phyloP scores from a whole-genome alignment of 2,888 invertebrate genomes.

The Phytoseiulus persimilis region DNA sequence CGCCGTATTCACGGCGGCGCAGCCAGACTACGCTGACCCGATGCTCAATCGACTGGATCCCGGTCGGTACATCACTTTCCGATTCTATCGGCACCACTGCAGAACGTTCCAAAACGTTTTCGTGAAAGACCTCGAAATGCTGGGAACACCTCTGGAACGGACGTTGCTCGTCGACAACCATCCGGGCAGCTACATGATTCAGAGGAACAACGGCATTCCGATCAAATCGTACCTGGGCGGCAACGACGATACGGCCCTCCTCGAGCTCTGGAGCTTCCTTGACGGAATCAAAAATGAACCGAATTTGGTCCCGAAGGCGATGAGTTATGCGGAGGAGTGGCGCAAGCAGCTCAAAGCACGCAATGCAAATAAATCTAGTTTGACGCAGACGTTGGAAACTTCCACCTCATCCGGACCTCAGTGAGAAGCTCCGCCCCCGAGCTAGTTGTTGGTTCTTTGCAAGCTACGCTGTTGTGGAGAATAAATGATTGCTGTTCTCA shows the following conservation, averaged over 20 bases:
- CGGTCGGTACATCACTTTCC: background rate
- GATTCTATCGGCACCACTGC: slow-evolving; percentile 31
- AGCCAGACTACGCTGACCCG: slow-evolving; percentile 7
- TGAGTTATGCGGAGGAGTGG: background rate
- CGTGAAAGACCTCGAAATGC: slow-evolving; percentile 12
- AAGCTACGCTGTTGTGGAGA: background rate
- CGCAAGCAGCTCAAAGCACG: background rate
- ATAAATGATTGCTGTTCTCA: background rate
- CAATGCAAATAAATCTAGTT: background rate
- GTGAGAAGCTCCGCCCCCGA: background rate
- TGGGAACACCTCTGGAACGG: background rate
- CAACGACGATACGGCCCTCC: background rate
- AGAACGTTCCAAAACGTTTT: background rate
- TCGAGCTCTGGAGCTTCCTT: background rate
- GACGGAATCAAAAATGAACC: background rate
- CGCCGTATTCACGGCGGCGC: slow-evolving; percentile 7
- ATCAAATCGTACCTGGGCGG: slow-evolving; percentile 6
- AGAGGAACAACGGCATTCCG: background rate
- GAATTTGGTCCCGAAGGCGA: slow-evolving; percentile 13
- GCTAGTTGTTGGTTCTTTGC: background rate
- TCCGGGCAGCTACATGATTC: slow-evolving; percentile 14
- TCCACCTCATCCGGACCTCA: background rate
- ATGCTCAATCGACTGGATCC: slow-evolving; percentile 13
- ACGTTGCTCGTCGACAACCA: slow-evolving; percentile 24
- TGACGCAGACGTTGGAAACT: background rate